A percentile compares a stretch with the other conserved stretches of the same genome.
phyloP scores from a whole-genome alignment of 2,113 vertebrate species.

The Alces alces region DNA sequence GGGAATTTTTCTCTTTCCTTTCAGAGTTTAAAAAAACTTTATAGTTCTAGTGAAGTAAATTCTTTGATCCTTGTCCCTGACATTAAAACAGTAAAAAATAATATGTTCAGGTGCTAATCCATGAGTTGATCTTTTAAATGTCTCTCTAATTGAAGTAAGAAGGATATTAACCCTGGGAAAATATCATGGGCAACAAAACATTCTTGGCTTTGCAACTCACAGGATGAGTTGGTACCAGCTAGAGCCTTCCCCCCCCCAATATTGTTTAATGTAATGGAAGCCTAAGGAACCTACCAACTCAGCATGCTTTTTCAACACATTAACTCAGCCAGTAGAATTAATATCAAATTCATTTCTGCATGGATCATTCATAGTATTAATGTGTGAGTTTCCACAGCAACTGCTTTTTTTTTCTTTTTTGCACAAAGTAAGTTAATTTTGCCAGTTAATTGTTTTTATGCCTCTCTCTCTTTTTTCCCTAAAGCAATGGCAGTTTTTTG shows the following conservation, averaged over 20 bases:
- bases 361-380: conserved; percentile 34
- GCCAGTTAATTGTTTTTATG: not conserved
- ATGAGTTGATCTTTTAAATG: not conserved
- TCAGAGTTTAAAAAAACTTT: conserved; percentile 2
- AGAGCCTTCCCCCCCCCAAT: not conserved
- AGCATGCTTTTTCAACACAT: conserved; percentile 8
- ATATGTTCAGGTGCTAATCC: not conserved
- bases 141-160: conserved; percentile 36
- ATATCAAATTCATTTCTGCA: conserved; percentile 41
- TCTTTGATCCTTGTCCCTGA: not conserved
- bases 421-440: conserved; percentile 41
- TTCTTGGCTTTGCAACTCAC: conserved; percentile 7
- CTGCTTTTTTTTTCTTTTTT: not conserved
- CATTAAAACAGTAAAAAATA: conserved; percentile 6
- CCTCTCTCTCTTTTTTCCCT: not conserved
- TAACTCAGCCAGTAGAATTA: conserved; percentile 1
- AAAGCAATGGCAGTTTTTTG: conserved; percentile 20
- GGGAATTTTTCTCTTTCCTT: not conserved
- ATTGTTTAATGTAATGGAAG: not conserved
- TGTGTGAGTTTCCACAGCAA: not conserved
- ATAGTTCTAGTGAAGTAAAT: not conserved
- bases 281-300: not conserved
- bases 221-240: conserved; percentile 19
- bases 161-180: conserved; percentile 19
- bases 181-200: not conserved